Base-by-base conservation (phyloP, 1,140 invertebrate genomes). In the Luehdorfia chinensis region DNA sequence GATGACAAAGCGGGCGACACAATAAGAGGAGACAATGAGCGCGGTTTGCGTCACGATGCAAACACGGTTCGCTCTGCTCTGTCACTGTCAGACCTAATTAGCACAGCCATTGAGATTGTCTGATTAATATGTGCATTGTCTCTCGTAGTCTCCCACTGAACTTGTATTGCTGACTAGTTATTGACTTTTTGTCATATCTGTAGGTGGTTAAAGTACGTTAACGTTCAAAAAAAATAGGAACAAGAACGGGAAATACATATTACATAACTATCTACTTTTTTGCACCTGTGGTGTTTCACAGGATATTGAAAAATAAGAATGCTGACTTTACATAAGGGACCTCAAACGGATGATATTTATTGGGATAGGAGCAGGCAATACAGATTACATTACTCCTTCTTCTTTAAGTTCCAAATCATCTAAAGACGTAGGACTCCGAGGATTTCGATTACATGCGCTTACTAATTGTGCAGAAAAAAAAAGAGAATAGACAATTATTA, bases 101-200 rank as follows among this genome's bases (percentile, higher is more conserved):
- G 62, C 47, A 57, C 49, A 65, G 61, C 70, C 66, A 76, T 79
- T 83, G 66, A 80, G 69, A 74, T 80, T 74, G 75, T 71, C 78
- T 74, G 78, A 83, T 83, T 83, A 83, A 76, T 83, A 79, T 76
- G 75, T 75, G 68, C 63, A 73, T 69, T 76, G 63, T 67, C 63
- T 71, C 64, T 69, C 64, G 67, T 63, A 59, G 60, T 62, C 44
- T 55, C 57, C 41, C 50, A 47, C 50, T 52, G 50, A 46, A 66
- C 59, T 66, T 58, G 53, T 49, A 49, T 59, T 47, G 51, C 41
- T 53, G 25, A 48, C 59, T 63, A 52, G 55, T 63, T 69, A 55
- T 60, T 41, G 15, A 45, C 30, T 37, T 49, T 34, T 45, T 44
- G 30, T 54, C 48, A 23, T 44, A 47, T 33, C 27, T 32, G 47